Evolutionary conservation across 2,888 invertebrate genomes (phyloP).

Genomic region (Ichneumon xanthorius): DNA sequence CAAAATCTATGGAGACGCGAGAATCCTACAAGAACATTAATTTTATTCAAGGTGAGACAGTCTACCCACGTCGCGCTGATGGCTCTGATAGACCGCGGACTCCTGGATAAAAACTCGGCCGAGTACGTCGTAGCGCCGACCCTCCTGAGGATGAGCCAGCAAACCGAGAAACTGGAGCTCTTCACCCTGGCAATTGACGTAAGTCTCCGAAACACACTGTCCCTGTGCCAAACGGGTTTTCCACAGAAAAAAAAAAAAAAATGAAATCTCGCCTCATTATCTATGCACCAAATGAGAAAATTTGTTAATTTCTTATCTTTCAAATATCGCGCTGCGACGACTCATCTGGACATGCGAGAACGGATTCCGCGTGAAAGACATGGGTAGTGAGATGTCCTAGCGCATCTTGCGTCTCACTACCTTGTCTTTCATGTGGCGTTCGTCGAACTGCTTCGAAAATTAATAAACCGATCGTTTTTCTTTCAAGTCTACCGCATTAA

Average conservation of each 20-base stretch:
- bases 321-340: not conserved
- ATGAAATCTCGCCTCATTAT: not conserved
- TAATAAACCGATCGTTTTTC: slow-evolving; percentile 13
- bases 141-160: slow-evolving; percentile 86
- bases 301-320: slow-evolving; percentile 3
- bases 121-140: slow-evolving; percentile 89
- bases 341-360: slow-evolving; percentile 34
- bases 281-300: not conserved
- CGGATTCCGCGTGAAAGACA: slow-evolving; percentile 95
- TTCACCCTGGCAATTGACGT: slow-evolving; percentile 87
- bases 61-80: slow-evolving; percentile 88
- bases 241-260: not conserved
- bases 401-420: slow-evolving; percentile 94
- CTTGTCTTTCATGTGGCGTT: slow-evolving; percentile 98
- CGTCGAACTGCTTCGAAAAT: slow-evolving; percentile 77
- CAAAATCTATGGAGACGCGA: not conserved
- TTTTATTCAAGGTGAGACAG: slow-evolving; percentile 87
- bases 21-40: slow-evolving; percentile 13
- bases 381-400: slow-evolving; percentile 98
- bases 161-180: slow-evolving; percentile 85
- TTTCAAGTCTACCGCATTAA: not conserved
- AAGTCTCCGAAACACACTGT: slow-evolving; percentile 81
- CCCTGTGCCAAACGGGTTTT: not conserved
- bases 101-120: slow-evolving; percentile 87
- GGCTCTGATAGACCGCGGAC: slow-evolving; percentile 88